Percentiles rank a stretch among this genome's conserved stretches.
These are phyloP conservation scores for Brassicogethes aeneus DNA, from an alignment of 2,888 invertebrate species.

Conservation along the genomic window DNA sequence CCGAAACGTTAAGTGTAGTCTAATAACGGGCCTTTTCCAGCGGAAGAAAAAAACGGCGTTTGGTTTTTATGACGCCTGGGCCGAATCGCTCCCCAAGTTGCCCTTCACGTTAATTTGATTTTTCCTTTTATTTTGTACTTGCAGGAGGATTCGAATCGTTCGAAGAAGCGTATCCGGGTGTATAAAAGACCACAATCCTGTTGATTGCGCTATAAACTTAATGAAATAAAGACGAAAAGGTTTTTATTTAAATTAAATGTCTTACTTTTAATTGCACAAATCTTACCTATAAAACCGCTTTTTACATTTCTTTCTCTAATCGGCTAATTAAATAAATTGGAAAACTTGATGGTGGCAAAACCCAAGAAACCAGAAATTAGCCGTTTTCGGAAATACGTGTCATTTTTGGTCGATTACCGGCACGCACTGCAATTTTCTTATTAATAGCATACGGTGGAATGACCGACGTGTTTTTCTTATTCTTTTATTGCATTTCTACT, in stretches of 20 bases:
- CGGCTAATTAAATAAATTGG: no score
- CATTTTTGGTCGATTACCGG: no score
- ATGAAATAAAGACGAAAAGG: conserved; percentile 26
- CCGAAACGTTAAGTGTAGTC: conserved; percentile 34
- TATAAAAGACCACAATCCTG: conserved; percentile 31
- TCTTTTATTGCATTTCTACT: no score
- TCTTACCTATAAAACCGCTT: no score
- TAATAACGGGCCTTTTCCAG: background rate
- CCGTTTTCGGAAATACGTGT: no score
- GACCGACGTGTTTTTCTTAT: no score
- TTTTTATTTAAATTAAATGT: conserved; percentile 23
- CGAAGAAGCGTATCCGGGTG: conserved; percentile 28
- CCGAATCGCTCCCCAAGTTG: conserved; percentile 29
- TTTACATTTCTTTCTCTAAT: no score
- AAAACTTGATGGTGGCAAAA: no score
- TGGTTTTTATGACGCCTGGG: conserved; percentile 31
- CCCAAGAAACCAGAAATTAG: no score
- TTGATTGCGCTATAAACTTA: conserved; percentile 33
- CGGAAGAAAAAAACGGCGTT: conserved; percentile 14
- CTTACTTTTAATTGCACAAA: conserved; percentile 8
- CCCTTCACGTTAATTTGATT: conserved; percentile 32
- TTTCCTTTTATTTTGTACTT: conserved; percentile 25
- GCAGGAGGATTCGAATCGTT: conserved; percentile 25
- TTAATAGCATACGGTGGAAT: no score
- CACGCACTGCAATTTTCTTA: no score